Evolutionary conservation across 1,140 invertebrate species (phyloP).

Genomic region (Orussus abietinus): DNA sequence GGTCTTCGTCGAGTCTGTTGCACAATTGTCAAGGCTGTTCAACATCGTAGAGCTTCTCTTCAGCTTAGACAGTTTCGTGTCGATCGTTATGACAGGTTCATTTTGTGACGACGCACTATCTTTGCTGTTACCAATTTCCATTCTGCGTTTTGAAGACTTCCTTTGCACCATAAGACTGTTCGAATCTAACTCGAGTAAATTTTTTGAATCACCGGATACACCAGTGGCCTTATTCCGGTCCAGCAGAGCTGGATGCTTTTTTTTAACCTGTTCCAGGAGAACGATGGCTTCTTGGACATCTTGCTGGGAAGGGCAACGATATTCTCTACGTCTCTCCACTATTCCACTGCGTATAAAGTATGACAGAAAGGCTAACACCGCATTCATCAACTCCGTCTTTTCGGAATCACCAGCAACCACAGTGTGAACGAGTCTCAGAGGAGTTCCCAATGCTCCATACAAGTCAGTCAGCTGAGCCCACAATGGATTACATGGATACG

Average conservation of each 20-base stretch:
- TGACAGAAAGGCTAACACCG: constrained; percentile 66
- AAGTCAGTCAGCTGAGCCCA: constrained; percentile 84
- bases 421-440: constrained; percentile 71
- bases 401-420: constrained; percentile 71
- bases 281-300: constrained; percentile 37
- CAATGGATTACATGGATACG: constrained; percentile 69
- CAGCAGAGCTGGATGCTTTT: constrained; percentile 25
- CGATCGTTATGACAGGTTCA: too few relatives aligned
- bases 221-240: too few relatives aligned
- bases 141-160: too few relatives aligned
- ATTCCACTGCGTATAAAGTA: constrained; percentile 69
- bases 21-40: constrained; percentile 34
- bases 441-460: constrained; percentile 76
- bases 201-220: too few relatives aligned
- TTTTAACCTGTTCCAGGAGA: constrained; percentile 27
- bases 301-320: constrained; percentile 28
- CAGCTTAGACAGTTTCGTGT: too few relatives aligned
- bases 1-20: constrained; percentile 19
- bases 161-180: too few relatives aligned
- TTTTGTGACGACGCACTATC: too few relatives aligned
- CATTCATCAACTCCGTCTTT: constrained; percentile 61
- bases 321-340: constrained; percentile 35
- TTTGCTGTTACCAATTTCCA: too few relatives aligned
- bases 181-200: too few relatives aligned
- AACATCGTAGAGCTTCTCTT: constrained; percentile 37